Evolutionary conservation across 2,113 vertebrate genomes (phyloP), one percentile per base, ranked within the genome.

Genomic region (Sprattus sprattus): DNA sequence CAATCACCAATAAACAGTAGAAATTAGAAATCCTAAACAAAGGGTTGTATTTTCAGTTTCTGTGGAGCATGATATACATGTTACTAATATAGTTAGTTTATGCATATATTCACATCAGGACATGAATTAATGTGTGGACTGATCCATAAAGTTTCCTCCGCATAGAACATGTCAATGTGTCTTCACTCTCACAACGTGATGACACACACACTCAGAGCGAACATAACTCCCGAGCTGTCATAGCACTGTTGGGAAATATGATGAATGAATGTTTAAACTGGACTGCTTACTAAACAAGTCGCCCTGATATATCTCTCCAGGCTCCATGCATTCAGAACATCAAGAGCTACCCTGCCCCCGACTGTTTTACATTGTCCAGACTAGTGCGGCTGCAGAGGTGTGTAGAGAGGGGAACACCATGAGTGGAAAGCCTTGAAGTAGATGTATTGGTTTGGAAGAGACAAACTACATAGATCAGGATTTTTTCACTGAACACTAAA

Each of bases 231-330:
- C 44, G 60, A 67, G 49, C 71, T 81, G 82, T 89, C 85, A 32
- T 52, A 20, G 32, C 5, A 81, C 6, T 87, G 78, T 86, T 86
- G 50, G 13, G 81, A 83, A 75, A 87, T 89, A 82, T 91, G 89
- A 91, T 84, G 45, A 85, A 91, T 88, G 91, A 84, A 84, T 87
- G 87, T 89, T 91, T 88, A 83, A 82, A 92, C 83, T 25, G 45
- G 81, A 81, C 83, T 92, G 89, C 90, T 92, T 93, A 92, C 92
- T 92, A 90, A 94, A 94, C 92, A 93, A 92, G 85, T 86, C 91
- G 83, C 13, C 85, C 89, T 94, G 92, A 91, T 81, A 85, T 91
- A 84, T 90, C 86, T 92, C 86, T 88, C 20, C 8, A 83, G 82
- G 54, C 85, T 50, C 75, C 82, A 90, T 81, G 80, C 81, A 75